Conservation (phyloP, 2,888 invertebrate genomes). For the Plutella xylostella region DNA sequence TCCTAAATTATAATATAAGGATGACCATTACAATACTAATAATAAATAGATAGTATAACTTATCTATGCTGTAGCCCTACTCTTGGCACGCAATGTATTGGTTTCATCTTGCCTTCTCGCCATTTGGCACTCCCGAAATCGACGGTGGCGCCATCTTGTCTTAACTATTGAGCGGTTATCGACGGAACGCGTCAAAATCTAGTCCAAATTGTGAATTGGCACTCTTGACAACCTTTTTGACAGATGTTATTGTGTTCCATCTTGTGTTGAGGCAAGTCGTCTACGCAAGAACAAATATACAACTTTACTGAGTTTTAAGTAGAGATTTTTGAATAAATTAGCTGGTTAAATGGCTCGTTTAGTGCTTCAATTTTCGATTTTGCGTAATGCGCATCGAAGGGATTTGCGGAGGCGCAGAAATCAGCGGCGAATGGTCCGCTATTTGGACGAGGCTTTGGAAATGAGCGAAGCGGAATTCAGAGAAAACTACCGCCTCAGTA, state of each 20-base stretch:
- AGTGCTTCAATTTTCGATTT: neutral
- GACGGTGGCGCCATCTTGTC: too few relatives aligned
- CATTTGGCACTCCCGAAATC: too few relatives aligned
- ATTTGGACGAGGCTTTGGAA: neutral
- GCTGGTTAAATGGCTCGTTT: neutral
- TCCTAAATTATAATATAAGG: too few relatives aligned
- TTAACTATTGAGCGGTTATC: too few relatives aligned
- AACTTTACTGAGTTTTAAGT: neutral
- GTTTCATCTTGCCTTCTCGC: too few relatives aligned
- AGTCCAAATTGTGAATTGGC: neutral
- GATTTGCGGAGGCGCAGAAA: neutral
- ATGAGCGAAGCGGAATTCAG: neutral
- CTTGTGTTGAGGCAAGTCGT: neutral
- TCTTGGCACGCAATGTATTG: too few relatives aligned
- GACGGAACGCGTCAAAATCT: too few relatives aligned
- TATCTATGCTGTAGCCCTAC: too few relatives aligned
- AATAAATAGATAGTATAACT: too few relatives aligned
- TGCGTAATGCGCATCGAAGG: neutral
- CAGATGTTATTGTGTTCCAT: neutral
- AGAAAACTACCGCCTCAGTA: too few relatives aligned
- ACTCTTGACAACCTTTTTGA: neutral
- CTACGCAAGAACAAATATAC: neutral
- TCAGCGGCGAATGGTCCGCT: neutral
- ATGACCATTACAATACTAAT: too few relatives aligned
- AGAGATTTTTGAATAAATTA: neutral